A percentile compares a stretch with the other conserved stretches of the same genome.
phyloP scores from a whole-genome alignment of 2,888 invertebrate species.

The Nemotelus nigrinus region DNA sequence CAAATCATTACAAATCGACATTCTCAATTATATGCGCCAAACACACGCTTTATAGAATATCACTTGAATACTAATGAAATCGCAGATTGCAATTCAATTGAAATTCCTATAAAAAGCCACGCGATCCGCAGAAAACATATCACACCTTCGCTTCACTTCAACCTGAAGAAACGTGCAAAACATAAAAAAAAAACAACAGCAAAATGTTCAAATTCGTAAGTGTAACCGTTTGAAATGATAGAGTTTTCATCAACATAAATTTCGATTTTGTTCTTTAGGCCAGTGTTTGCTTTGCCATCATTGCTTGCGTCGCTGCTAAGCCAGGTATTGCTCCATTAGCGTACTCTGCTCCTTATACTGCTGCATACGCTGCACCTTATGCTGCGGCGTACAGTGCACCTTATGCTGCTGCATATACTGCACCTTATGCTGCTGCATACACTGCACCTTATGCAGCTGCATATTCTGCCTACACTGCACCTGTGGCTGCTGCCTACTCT shows the following conservation, averaged over 20 bases:
- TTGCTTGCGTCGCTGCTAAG: slow-evolving; percentile 18
- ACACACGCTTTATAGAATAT: neutral
- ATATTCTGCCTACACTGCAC: neutral
- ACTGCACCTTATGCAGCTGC: neutral
- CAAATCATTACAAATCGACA: no score
- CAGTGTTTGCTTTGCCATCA: slow-evolving; percentile 22
- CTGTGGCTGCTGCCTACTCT: slow-evolving; percentile 1
- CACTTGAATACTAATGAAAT: slow-evolving; percentile 19
- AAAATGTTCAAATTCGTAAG: slow-evolving; percentile 38
- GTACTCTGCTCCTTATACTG: slow-evolving; percentile 11
- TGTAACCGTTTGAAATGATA: neutral
- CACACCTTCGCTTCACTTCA: slow-evolving; percentile 19
- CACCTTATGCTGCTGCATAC: neutral
- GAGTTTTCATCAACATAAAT: neutral
- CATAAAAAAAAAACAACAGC: slow-evolving; percentile 1
- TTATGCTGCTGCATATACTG: slow-evolving; percentile 5
- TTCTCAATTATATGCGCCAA: no score
- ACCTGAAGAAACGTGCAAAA: neutral
- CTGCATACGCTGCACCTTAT: slow-evolving; percentile 19
- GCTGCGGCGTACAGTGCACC: slow-evolving; percentile 15
- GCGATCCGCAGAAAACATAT: slow-evolving; percentile 1
- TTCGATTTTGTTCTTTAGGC: slow-evolving; percentile 2
- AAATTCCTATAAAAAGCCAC: slow-evolving; percentile 27
- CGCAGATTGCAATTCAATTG: no score
- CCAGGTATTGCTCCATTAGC: slow-evolving; percentile 23